Base-by-base conservation (phyloP, 2,113 vertebrate genomes). In the Nothoprocta pentlandii region DNA sequence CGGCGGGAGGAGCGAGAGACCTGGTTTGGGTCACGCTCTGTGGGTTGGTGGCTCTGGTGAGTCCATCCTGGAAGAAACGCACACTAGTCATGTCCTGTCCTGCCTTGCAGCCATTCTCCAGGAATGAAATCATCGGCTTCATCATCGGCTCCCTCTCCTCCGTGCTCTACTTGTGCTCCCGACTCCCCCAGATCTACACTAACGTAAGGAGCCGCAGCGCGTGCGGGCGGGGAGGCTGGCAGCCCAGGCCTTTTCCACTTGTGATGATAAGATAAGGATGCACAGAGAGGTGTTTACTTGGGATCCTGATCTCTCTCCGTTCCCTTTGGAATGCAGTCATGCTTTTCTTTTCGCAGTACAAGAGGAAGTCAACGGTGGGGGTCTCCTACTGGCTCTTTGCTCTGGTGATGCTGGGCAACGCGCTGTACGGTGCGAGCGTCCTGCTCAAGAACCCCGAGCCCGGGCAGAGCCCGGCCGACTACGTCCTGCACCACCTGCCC, bases 351-450 rank as follows among this genome's bases (percentile, higher is more conserved):
- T 74, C 36, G 73, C 91, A 99, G 99, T 98, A 98, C 91, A 97
- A 96, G 64, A 98, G 99, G 95, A 98, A 98, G 94, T 99, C 99
- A 0, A 99, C 99, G 2, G 92, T 97, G 1, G 99, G 99, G 0
- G 87, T 99, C 68, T 99, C 99, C 23, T 98, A 98, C 96, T 98
- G 98, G 8, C 98, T 99, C 80, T 99, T 99, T 9, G 99, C 98
- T 0, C 93, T 99, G 96, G 98, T 99, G 91, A 99, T 99, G 94
- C 79, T 99, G 95, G 99, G 99, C 28, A 99, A 99, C 96, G 97
- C 89, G 0, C 95, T 98, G 3, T 99, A 99, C 0, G 99, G 99
- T 8, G 79, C 99, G 85, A 99, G 99, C 0, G 98, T 99, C 78
- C 97, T 99, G 11, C 94, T 99, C 87, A 99, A 99, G 94, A 99